Conservation (phyloP, 1,140 invertebrate species). For the Hermetia illucens region DNA sequence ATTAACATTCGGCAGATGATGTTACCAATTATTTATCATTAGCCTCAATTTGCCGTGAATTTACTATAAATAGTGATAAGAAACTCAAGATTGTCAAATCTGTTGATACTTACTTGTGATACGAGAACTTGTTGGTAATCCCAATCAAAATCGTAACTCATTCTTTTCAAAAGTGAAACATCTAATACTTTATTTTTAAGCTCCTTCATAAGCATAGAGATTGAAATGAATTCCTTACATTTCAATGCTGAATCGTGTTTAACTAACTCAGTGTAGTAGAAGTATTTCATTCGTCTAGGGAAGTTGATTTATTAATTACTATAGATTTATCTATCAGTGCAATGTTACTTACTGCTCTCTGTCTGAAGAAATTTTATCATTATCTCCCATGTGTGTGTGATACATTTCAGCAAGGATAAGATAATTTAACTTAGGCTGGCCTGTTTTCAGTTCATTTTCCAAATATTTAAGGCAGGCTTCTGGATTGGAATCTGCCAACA, state of each 20-base stretch:
- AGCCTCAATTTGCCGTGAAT: too few species aligned
- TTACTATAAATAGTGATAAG: too few species aligned
- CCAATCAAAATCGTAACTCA: constrained; percentile 23
- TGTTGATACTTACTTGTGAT: constrained; percentile 13
- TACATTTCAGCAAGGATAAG: constrained; percentile 26
- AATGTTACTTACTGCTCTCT: constrained; percentile 15
- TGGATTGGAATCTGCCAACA: constrained; percentile 15
- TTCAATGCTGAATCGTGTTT: constrained; percentile 22
- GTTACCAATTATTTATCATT: too few species aligned
- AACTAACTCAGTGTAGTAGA: constrained; percentile 25
- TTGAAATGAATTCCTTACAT: constrained; percentile 18
- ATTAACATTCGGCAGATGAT: too few species aligned
- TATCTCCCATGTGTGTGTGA: constrained; percentile 15
- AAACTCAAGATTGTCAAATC: too few species aligned
- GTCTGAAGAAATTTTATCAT: constrained; percentile 13
- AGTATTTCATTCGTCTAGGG: constrained; percentile 21
- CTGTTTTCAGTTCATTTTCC: constrained; percentile 17
- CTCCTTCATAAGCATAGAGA: constrained; percentile 22
- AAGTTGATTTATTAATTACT: neutral
- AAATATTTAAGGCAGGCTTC: constrained; percentile 15
- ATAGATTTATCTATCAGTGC: too few species aligned
- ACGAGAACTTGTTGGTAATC: constrained; percentile 24
- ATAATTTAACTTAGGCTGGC: constrained; percentile 21
- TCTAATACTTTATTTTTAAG: constrained; percentile 22
- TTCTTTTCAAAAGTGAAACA: constrained; percentile 19